These are phyloP conservation scores for Laodelphax striatellus DNA, from an alignment of 1,140 invertebrate species.

Conservation along the genomic window DNA sequence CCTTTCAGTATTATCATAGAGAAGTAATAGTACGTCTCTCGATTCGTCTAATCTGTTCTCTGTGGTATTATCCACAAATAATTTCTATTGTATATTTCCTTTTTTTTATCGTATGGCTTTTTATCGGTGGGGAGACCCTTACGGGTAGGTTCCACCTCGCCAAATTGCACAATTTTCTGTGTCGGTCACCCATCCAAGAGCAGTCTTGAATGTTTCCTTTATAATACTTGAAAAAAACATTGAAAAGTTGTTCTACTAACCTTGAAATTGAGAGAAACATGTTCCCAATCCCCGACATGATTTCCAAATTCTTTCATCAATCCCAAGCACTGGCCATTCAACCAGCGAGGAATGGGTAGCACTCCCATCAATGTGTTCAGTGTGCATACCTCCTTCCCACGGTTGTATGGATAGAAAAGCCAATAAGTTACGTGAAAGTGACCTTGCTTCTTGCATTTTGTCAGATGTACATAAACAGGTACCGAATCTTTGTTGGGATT, in stretches of 20 bases:
- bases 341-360: slow-evolving; percentile 38
- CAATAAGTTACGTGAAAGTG: slow-evolving; percentile 51
- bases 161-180: too few relatives aligned
- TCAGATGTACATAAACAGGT: slow-evolving; percentile 46
- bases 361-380: slow-evolving; percentile 36
- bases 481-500: slow-evolving; percentile 40
- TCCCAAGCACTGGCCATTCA: slow-evolving; percentile 44
- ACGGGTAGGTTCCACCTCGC: too few relatives aligned
- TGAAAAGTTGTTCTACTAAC: slow-evolving; percentile 22
- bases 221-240: too few relatives aligned
- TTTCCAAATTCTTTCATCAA: slow-evolving; percentile 42
- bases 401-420: slow-evolving; percentile 55
- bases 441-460: slow-evolving; percentile 28
- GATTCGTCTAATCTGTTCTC: too few relatives aligned
- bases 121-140: too few relatives aligned
- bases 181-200: too few relatives aligned
- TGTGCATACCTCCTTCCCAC: slow-evolving; percentile 42
- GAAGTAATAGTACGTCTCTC: too few relatives aligned
- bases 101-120: too few relatives aligned
- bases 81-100: too few relatives aligned
- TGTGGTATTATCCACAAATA: too few relatives aligned
- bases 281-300: slow-evolving; percentile 56
- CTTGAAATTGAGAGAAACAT: slow-evolving; percentile 46
- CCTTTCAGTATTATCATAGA: too few relatives aligned
- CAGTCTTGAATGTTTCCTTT: too few relatives aligned